Base-by-base conservation (phyloP, 2,113 vertebrate species). In the Pedetes capensis region DNA sequence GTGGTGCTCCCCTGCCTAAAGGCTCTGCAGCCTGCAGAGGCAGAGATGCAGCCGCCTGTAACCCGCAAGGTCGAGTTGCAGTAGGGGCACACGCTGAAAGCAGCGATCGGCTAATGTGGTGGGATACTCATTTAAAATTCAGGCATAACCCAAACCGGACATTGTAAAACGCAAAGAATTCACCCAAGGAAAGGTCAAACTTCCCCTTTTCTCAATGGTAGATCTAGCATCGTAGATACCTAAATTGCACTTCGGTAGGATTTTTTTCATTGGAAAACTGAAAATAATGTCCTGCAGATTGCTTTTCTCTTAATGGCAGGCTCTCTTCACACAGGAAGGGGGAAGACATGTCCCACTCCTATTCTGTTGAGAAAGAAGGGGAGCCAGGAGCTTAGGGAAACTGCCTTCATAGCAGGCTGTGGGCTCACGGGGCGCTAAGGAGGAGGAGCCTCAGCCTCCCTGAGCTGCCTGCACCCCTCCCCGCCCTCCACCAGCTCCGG, bases 341-440 rank as follows among this genome's bases (percentile, higher is more conserved):
- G 29, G 51, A 32, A 14, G 29, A 27, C 23, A 4, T 5, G 20
- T 39, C 29, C 57, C 20, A 3, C 14, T 37, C 27, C 53, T 4
- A 0, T 2, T 55, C 64, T 53, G n/a, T n/a, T n/a, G n/a, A n/a
- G n/a, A n/a, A 12, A n/a, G 0, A 29, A 20, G 22, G 14, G 69
- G 51, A 59, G 37, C n/a, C n/a, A 10, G n/a, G 42, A 5, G 16
- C 55, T 83, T 64, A 39, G n/a, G n/a, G 17, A 83, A 63, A 63
- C 22, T 29, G n/a, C 53, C 17, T 49, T n/a, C 53, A 17, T 25
- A 5, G 64, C 37, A 55, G 83, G 23, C 87, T 47, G 4, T n/a
- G n/a, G n/a, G n/a, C n/a, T n/a, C n/a, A n/a, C n/a, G 4, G 47
- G 9, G 39, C 2, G 5, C 20, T 11, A 8, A 66, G 14, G 22